phyloP scores from a whole-genome alignment of 2,888 invertebrate genomes.

The Acheta domesticus region DNA sequence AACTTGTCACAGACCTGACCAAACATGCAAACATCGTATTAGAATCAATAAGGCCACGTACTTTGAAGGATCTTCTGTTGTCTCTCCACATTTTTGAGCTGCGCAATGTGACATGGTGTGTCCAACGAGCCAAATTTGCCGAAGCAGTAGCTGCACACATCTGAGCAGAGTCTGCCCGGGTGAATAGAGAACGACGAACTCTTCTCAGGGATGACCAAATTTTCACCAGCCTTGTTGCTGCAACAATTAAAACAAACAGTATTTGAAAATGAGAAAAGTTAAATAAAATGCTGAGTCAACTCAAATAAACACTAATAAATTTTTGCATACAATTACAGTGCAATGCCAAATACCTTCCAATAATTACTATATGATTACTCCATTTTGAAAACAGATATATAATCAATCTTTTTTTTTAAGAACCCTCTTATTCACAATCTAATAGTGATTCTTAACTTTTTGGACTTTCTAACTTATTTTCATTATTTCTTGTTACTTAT shows the following conservation, averaged over 20 bases:
- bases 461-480: too few species aligned
- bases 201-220: constrained; percentile 79
- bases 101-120: constrained; percentile 83
- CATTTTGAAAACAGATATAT: too few species aligned
- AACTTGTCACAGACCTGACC: too few species aligned
- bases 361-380: too few species aligned
- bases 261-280: background rate
- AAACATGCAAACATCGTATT: too few species aligned
- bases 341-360: too few species aligned
- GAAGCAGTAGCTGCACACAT: constrained; percentile 83
- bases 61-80: constrained; percentile 75
- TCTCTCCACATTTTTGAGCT: constrained; percentile 76
- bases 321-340: too few species aligned
- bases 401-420: too few species aligned
- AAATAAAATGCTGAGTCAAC: background rate
- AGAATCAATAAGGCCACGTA: constrained; percentile 42
- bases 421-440: too few species aligned
- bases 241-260: background rate
- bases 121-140: constrained; percentile 83
- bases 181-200: constrained; percentile 84
- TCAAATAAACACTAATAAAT: too few species aligned
- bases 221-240: constrained; percentile 36
- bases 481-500: too few species aligned
- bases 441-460: too few species aligned
- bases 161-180: constrained; percentile 75